Conservation (phyloP, 2,113 vertebrate species). For the Dendrocopos noguchii region DNA sequence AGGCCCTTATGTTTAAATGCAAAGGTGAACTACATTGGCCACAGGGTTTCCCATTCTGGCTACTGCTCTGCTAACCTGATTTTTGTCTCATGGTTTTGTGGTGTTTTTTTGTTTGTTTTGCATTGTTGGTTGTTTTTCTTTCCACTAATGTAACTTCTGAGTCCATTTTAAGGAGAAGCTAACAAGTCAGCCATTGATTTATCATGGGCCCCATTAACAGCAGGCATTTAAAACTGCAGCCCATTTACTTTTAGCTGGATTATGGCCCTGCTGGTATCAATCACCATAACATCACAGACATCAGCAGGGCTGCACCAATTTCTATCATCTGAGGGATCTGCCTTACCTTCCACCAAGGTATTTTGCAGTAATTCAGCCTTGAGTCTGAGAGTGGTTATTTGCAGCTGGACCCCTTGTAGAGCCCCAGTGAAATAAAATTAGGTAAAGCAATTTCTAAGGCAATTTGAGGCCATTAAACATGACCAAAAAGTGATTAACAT, state of each 20-base stretch:
- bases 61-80: background rate
- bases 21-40: background rate
- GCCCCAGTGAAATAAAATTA: slow-evolving; percentile 38
- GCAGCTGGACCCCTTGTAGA: background rate
- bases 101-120: background rate
- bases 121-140: background rate
- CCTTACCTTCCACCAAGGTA: background rate
- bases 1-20: background rate
- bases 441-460: slow-evolving; percentile 26
- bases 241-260: slow-evolving; percentile 18
- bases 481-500: slow-evolving; percentile 39
- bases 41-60: background rate
- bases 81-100: background rate
- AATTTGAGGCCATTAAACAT: slow-evolving; percentile 41
- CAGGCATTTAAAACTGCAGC: slow-evolving; percentile 33
- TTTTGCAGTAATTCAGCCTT: slow-evolving; percentile 16
- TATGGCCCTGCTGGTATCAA: slow-evolving; percentile 48
- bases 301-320: slow-evolving; percentile 16
- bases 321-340: background rate
- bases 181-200: slow-evolving; percentile 48
- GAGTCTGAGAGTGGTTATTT: slow-evolving; percentile 2
- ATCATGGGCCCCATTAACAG: slow-evolving; percentile 14
- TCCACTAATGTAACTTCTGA: background rate
- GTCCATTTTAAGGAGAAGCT: slow-evolving; percentile 41
- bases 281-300: slow-evolving; percentile 33